Base-by-base conservation (phyloP, 2,113 vertebrate genomes). In the Corythornis cristatus region DNA sequence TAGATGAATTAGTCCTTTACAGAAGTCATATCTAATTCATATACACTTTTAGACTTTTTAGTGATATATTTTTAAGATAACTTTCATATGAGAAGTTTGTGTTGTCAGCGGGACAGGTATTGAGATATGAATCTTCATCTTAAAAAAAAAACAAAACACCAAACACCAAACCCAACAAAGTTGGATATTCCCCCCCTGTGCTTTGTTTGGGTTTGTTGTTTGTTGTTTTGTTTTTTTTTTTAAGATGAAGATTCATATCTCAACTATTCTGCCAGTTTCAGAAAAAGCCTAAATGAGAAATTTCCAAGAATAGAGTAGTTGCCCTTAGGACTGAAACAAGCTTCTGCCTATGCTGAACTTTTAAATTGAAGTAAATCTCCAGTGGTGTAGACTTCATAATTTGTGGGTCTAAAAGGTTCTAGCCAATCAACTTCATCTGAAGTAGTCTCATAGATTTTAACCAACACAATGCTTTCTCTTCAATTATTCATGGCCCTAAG, bases 401-500 rank as follows among this genome's bases (percentile, higher is more conserved):
- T 48, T 0, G 0, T 83, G 56, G 5, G 1, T 77, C 40, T 64
- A 20, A 64, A 71, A 71, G 16, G 7, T 58, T 71, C 3, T 3
- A 83, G 43, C 53, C 37, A n/a, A 35, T 74, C 21, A 19, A 33
- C 6, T 43, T 81, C 26, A 18, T 46, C 51, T 76, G 20, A 72
- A 86, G 48, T 19, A 74, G 17, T 50, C n/a, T 53, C 22, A 29
- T 4, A 42, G 56, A 70, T 83, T 87, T 86, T 65, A 83, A 61
- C 31, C 64, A 43, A 17, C 74, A 28, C 0, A 0, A 18, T 21
- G n/a, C 21, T 35, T 60, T 88, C 9, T 2, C 19, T 21, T 43
- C 68, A 70, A 43, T 73, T 73, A 83, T 29, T 16, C 5, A 21
- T 71, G 40, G 46, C 60, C 56, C 25, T 46, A 28, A 71, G 56